A percentile compares a stretch with the other conserved stretches of the same genome.
These are phyloP conservation scores for Halichondria panicea DNA, from an alignment of 37 sponge, comb jelly and placozoan genomes.

Conservation along the genomic window DNA sequence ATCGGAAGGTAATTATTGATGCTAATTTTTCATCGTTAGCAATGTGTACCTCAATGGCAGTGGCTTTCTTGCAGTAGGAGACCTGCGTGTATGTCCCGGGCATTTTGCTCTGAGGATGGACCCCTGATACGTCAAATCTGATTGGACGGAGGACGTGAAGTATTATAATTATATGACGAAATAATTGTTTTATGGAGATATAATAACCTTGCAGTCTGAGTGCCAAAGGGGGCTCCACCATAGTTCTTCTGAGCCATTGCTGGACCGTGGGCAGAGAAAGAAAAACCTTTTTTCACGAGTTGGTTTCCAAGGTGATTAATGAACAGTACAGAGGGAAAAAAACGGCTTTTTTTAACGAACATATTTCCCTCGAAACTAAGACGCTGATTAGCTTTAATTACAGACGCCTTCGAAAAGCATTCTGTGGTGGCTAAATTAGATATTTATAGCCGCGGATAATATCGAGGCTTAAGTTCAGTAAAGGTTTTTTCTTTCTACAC, in stretches of 20 bases:
- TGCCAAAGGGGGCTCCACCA: constrained; percentile 90
- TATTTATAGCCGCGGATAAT: no score
- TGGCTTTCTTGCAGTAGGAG: constrained; percentile 93
- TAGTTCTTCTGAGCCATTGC: constrained; percentile 74
- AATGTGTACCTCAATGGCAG: constrained; percentile 58
- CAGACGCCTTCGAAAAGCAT: no score
- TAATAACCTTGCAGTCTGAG: constrained; percentile 82
- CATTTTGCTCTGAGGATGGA: constrained; percentile 91
- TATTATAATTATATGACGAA: neutral
- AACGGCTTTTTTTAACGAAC: no score
- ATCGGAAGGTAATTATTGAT: neutral
- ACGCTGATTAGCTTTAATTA: no score
- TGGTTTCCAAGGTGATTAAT: no score
- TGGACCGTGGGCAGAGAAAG: no score
- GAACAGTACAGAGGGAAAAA: no score
- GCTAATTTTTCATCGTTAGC: neutral
- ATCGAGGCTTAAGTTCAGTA: neutral
- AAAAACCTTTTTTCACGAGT: no score
- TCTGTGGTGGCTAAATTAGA: no score
- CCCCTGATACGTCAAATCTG: constrained; percentile 93
- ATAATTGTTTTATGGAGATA: neutral
- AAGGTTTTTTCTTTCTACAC: no score
- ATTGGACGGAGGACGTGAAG: neutral
- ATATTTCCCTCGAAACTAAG: no score
- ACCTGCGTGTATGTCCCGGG: constrained; percentile 96